These are phyloP conservation scores for Trypoxylon attenuatum DNA, from an alignment of 2,888 invertebrate genomes.

Conservation along the genomic window DNA sequence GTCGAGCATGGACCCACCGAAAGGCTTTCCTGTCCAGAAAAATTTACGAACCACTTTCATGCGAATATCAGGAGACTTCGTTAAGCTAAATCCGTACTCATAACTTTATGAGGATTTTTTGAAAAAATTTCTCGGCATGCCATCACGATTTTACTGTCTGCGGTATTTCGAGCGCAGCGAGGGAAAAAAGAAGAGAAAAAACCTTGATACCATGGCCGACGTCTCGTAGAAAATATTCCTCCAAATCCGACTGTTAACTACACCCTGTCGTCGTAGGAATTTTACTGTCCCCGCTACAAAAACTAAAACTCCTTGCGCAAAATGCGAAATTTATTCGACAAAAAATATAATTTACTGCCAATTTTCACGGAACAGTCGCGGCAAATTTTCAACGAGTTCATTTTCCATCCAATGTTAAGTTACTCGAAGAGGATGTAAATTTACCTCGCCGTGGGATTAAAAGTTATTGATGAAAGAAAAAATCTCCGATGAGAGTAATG, in stretches of 20 bases:
- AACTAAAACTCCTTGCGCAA: no score
- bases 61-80: constrained; percentile 33
- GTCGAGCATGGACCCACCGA: constrained; percentile 2
- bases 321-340: no score
- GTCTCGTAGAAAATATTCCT: not conserved
- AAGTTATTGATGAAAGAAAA: no score
- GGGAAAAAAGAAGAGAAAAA: not conserved
- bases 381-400: no score
- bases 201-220: not conserved
- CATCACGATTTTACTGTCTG: constrained; percentile 10
- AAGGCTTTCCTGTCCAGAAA: constrained; percentile 25
- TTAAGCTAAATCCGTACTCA: constrained; percentile 31
- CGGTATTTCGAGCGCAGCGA: not conserved
- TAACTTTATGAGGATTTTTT: constrained; percentile 12
- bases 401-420: no score
- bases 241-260: not conserved
- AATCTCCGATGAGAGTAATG: no score
- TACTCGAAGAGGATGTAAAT: no score
- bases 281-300: no score
- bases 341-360: no score
- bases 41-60: constrained; percentile 31
- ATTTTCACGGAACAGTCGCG: no score
- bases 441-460: no score
- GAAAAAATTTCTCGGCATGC: constrained; percentile 5
- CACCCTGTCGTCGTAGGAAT: no score